These are phyloP conservation scores for Zaprionus camerounensis DNA, from an alignment of 1,140 invertebrate genomes.

Conservation along the genomic window DNA sequence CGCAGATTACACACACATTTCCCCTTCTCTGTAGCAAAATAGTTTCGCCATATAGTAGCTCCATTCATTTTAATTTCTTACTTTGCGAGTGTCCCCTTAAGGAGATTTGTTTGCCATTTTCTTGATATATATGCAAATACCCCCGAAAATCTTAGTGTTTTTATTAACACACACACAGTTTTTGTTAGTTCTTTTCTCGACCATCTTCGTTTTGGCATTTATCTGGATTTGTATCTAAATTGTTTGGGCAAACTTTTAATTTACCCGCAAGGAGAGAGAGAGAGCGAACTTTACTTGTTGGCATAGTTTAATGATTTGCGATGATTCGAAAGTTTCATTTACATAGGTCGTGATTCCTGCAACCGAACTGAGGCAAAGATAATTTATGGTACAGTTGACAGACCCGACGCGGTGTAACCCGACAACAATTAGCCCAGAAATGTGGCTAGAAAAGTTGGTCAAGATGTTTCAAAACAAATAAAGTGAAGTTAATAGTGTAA, in stretches of 20 bases:
- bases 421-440: slow-evolving; percentile 4
- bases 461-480: slow-evolving; percentile 25
- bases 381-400: slow-evolving; percentile 49
- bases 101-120: slow-evolving; percentile 6
- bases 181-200: slow-evolving; percentile 32
- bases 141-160: slow-evolving; percentile 47
- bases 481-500: slow-evolving; percentile 30
- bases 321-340: slow-evolving; percentile 65
- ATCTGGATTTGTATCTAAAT: slow-evolving; percentile 69
- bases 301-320: slow-evolving; percentile 72
- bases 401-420: background rate
- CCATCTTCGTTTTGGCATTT: slow-evolving; percentile 37
- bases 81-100: background rate
- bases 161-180: slow-evolving; percentile 62
- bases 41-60: background rate
- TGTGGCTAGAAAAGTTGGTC: slow-evolving; percentile 14
- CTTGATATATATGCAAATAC: slow-evolving; percentile 31
- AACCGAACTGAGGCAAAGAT: slow-evolving; percentile 29
- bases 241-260: slow-evolving; percentile 66
- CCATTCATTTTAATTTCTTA: slow-evolving; percentile 61
- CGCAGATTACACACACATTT: background rate
- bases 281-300: slow-evolving; percentile 34
- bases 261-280: slow-evolving; percentile 25
- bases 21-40: background rate
- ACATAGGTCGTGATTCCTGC: slow-evolving; percentile 53